A percentile compares a stretch with the other conserved stretches of the same genome.
phyloP scores from a whole-genome alignment of 2,113 vertebrate genomes.

The Nothoprocta pentlandii region DNA sequence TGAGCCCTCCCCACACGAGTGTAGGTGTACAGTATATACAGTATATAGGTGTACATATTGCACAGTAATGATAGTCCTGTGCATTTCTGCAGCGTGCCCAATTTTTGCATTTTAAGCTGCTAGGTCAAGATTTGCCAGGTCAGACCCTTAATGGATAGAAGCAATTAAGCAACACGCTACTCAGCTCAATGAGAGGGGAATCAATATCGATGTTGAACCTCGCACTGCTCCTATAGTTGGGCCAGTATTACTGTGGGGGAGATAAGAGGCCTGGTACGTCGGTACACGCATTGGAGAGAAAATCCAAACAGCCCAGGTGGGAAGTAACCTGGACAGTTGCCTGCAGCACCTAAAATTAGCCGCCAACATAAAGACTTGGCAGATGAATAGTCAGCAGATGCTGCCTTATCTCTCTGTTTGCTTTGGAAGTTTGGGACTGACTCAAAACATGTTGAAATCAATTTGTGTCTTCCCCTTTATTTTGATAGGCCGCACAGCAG shows the following conservation, averaged over 20 bases:
- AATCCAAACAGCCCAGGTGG: conserved; percentile 50
- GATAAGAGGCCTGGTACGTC: neutral
- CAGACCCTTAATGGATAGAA: neutral
- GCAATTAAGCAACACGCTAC: conserved; percentile 12
- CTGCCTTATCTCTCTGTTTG: conserved; percentile 69
- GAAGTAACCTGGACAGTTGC: conserved; percentile 54
- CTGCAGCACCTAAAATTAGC: conserved; percentile 61
- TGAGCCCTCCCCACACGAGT: neutral
- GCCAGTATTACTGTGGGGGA: neutral
- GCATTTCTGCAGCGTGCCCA: neutral
- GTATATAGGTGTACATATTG: neutral
- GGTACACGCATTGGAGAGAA: neutral
- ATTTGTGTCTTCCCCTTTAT: conserved; percentile 51
- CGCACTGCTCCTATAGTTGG: neutral
- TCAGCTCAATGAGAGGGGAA: conserved; percentile 5
- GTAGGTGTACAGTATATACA: neutral
- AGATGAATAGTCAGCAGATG: conserved; percentile 60
- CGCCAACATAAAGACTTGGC: conserved; percentile 58
- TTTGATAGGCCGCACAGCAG: neutral
- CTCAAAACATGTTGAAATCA: conserved; percentile 64
- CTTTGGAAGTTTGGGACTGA: conserved; percentile 43
- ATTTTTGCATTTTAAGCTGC: neutral
- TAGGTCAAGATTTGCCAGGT: neutral
- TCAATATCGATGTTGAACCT: conserved; percentile 14
- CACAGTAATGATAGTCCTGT: neutral